Evolutionary conservation across 2,797 vertebrate species (phyloP).

Genomic region (Myotis daubentonii): DNA sequence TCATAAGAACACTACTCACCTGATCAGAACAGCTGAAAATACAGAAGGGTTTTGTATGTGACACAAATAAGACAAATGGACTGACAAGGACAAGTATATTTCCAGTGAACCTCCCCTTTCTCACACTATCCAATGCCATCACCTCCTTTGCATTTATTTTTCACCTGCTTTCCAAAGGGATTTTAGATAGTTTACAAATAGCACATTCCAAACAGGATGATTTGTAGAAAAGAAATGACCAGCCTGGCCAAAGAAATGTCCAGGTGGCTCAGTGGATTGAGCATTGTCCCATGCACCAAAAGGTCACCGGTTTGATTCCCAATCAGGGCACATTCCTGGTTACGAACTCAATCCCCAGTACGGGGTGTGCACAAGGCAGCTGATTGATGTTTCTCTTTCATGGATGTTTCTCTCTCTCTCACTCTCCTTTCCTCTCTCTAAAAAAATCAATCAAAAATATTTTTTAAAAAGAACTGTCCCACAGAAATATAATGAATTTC

Average conservation of each 20-base stretch:
- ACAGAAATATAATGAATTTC: not conserved
- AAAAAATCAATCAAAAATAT: no score
- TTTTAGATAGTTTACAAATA: constrained; percentile 3
- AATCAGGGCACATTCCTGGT: no score
- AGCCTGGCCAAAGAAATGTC: no score
- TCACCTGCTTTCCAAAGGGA: constrained; percentile 31
- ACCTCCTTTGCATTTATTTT: constrained; percentile 1
- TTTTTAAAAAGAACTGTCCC: not conserved
- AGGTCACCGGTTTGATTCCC: no score
- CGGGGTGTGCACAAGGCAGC: no score
- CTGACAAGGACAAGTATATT: not conserved
- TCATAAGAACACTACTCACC: constrained; percentile 37
- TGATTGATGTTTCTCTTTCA: no score
- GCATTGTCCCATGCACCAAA: no score
- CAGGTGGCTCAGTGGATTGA: no score
- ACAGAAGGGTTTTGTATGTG: not conserved
- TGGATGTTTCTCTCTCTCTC: no score
- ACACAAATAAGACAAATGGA: constrained; percentile 4
- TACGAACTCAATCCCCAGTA: no score
- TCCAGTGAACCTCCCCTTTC: not conserved
- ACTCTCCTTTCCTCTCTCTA: no score
- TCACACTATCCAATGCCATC: not conserved
- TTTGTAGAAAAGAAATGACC: not conserved
- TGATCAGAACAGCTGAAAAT: constrained; percentile 25
- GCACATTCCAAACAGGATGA: not conserved